Evolutionary conservation across 2,113 vertebrate genomes (phyloP).

Genomic region (Chlorodrepanis virens): DNA sequence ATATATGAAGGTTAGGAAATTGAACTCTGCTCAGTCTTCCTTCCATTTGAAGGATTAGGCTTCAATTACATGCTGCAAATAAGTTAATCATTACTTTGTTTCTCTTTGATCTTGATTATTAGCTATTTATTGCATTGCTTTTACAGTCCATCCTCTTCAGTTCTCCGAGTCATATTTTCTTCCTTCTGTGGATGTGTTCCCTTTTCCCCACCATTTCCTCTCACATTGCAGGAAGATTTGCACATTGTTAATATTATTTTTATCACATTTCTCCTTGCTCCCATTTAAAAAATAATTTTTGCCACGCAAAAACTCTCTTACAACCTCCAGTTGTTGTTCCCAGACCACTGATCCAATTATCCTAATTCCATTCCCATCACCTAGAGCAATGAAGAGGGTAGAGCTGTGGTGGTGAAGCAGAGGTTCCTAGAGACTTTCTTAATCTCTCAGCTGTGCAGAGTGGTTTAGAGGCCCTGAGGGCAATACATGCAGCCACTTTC

Average conservation of each 20-base stretch:
- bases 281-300: neutral
- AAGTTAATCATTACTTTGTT: neutral
- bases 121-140: neutral
- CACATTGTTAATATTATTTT: neutral
- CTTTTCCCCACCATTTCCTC: neutral
- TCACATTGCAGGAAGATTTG: neutral
- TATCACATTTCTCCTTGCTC: neutral
- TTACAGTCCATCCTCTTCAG: neutral
- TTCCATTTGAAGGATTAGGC: neutral
- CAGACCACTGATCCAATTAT: neutral
- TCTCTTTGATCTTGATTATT: neutral
- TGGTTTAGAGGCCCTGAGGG: neutral
- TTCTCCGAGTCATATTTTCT: neutral
- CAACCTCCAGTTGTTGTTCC: neutral
- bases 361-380: neutral
- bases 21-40: neutral
- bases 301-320: neutral
- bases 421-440: neutral
- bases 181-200: neutral
- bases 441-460: neutral
- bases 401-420: neutral
- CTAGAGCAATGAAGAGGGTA: neutral
- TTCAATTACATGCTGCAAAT: neutral
- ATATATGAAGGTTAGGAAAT: neutral
- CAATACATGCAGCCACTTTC: fast-evolving